These are phyloP conservation scores for Zaprionus tsacasi DNA, from an alignment of 1,140 invertebrate species.

Conservation along the genomic window DNA sequence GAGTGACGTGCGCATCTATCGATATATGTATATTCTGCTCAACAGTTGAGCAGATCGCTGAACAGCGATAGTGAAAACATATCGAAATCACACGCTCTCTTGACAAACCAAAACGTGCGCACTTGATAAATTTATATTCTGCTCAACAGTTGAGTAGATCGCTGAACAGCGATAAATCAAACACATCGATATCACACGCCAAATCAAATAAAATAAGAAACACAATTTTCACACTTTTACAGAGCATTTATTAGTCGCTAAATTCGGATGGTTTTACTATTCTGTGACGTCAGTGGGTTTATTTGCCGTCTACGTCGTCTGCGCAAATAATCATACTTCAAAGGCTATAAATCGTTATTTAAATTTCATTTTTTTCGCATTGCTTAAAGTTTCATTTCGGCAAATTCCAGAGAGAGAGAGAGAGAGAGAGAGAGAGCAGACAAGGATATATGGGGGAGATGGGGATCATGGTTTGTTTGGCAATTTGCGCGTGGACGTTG, in stretches of 20 bases:
- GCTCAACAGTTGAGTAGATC: background rate
- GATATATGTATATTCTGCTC: background rate
- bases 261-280: background rate
- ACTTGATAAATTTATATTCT: too few relatives aligned
- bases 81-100: too few relatives aligned
- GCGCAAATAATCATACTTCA: constrained; percentile 80
- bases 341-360: constrained; percentile 82
- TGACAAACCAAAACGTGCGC: too few relatives aligned
- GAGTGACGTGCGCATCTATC: background rate
- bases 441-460: background rate
- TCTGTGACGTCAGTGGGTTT: constrained; percentile 37
- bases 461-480: constrained; percentile 37
- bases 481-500: constrained; percentile 49
- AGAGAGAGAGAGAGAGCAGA: background rate
- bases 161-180: background rate
- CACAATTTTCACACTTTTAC: background rate
- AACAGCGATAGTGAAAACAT: background rate
- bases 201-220: background rate
- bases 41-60: too few relatives aligned
- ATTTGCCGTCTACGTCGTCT: constrained; percentile 48
- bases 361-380: constrained; percentile 74
- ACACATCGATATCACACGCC: too few relatives aligned
- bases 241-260: constrained; percentile 23
- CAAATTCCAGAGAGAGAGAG: constrained; percentile 51
- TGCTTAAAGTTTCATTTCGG: constrained; percentile 75